Conservation (phyloP, 2,113 vertebrate species). For the Anser brachyrhynchus region DNA sequence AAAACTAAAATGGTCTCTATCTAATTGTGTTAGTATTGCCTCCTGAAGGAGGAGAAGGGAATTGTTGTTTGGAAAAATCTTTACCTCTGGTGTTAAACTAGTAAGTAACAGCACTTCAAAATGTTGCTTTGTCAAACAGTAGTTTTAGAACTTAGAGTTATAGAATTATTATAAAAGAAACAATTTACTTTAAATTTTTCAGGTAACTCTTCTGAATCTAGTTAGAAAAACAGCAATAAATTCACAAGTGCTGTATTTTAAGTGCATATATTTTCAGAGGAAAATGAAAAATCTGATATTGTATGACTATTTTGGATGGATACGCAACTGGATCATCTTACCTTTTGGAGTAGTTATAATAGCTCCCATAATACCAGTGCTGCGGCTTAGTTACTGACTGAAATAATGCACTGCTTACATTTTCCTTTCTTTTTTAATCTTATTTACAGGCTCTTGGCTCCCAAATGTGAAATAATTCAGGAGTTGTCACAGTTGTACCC, state of each 20-base stretch:
- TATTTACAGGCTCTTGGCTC: slow-evolving; percentile 83
- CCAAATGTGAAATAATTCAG: slow-evolving; percentile 85
- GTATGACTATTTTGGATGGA: not conserved
- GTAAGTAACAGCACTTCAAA: not conserved
- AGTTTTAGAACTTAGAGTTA: not conserved
- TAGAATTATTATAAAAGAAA: not conserved
- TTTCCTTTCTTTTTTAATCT: not conserved
- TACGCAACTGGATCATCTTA: not conserved
- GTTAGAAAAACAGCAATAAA: not conserved
- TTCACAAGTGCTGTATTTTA: not conserved
- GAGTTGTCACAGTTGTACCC: slow-evolving; percentile 90
- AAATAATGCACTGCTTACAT: not conserved
- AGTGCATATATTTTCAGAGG: not conserved
- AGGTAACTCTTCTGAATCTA: not conserved
- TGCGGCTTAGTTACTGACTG: not conserved
- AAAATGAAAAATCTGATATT: not conserved
- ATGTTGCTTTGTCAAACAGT: not conserved
- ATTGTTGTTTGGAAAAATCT: not conserved
- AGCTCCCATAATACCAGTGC: not conserved
- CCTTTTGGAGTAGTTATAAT: not conserved
- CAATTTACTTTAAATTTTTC: not conserved
- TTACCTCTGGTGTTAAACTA: not conserved
- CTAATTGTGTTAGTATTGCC: not conserved
- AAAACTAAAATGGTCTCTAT: not conserved
- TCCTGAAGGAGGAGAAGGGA: not conserved